Evolutionary conservation across 2,113 vertebrate species (phyloP), one percentile per base, ranked within the genome.

Genomic region (Pachypanchax playfairii): DNA sequence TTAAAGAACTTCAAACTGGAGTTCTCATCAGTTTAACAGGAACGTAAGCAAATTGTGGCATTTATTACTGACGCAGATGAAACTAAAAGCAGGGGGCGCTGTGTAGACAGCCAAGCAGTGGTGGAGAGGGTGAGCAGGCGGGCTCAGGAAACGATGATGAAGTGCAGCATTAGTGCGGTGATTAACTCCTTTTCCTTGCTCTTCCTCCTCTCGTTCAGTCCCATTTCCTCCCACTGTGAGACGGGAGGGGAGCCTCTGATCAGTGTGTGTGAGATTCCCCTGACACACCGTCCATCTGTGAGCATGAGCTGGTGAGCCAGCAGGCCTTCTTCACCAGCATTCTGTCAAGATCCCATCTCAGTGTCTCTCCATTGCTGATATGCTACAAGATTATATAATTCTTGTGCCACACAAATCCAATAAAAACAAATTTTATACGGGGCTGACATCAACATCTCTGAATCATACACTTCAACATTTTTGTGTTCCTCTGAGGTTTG

Each of bases 81-180:
- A 54, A n/a, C 64, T 18, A 38, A 68, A 72, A 75, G 83, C 65
- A 77, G 83, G 83, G 80, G 83, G 86, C 76, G 84, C 86, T 87
- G 86, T 84, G 81, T 61, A 76, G 79, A 75, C 76, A 66, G 76
- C 69, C 60, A 71, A 72, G 62, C 25, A 17, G 56, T 67, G 50
- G 67, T 79, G 63, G 79, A 22, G 69, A 72, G 68, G 66, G 59
- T 64, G 73, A 77, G 82, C 84, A 83, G 78, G 79, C 82, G 56
- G 79, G 86, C 79, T 79, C 77, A 80, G 89, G 86, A 91, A 91
- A 91, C 85, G 83, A 90, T 91, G 90, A 93, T 91, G 89, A 92
- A 92, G 86, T 90, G 80, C 86, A 75, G 84, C 91, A 90, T 92
- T 91, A 92, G 87, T 59, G 70, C 70, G 75, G 87, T 90, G 88